Evolutionary conservation across 2,888 invertebrate species (phyloP), one percentile per base, ranked within the genome.

Genomic region (Drosophila incognita): DNA sequence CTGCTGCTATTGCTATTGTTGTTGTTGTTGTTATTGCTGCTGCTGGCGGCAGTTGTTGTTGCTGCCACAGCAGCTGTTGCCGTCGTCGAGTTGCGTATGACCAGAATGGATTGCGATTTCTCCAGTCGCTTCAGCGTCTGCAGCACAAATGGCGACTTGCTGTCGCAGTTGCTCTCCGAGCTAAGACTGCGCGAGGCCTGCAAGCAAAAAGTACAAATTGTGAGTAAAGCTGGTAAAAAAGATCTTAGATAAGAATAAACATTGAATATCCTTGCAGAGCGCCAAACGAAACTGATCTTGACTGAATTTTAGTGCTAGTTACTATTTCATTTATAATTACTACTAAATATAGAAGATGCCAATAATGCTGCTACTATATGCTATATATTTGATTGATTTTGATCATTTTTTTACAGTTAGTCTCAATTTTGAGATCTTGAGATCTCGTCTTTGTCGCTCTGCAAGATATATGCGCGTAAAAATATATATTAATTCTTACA

Each of bases 101-200:
- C 93, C 71, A 93, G 79, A 57, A 93, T 93, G 61, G 93, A 93
- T 76, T 93, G 93, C 0, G 93, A 93, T 82, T 93, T 93, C 85
- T 93, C 93, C 67, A 93, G 86, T 35, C 93, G 93, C 79, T 93
- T 93, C 36, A 93, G 88, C 53, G 93, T 93, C 82, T 93, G 93
- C 78, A 93, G 79, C 64, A 93, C 92, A 84, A 93, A 93, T 1
- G 93, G 93, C 5, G 91, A 91, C 64, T 92, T 92, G 70, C 79
- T 87, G 57, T 91, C 91, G 52, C 91, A 84, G 66, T 90, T 90
- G 79, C 92, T 91, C 77, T 92, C 92, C 27, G 91, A 85, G 73
- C 91, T 92, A 56, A 92, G 86, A 58, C 92, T 92, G 48, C 92
- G 91, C 51, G 85, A 81, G 61, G 92, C 89, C 89, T 92, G 72